Base-by-base conservation (phyloP, 2,797 vertebrate genomes). In the Nannoperca obscura region DNA sequence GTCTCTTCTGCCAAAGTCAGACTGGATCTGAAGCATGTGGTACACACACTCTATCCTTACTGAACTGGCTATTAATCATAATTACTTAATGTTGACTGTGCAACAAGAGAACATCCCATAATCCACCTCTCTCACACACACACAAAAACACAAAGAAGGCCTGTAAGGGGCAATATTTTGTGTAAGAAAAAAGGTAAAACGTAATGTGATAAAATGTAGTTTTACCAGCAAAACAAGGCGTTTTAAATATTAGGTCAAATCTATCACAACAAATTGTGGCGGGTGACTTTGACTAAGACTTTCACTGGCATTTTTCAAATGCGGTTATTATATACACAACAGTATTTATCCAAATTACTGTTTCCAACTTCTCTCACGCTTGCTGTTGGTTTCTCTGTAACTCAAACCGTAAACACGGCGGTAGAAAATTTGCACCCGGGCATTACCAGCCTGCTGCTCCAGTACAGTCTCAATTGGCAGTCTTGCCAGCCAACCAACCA, bases 391-490 rank as follows among this genome's bases (percentile, higher is more conserved):
- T 82, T 8, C 34, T 47, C 44, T 49, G 5, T 11, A 55, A 73
- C 24, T 71, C 12, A 49, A 70, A 61, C 55, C 36, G 10, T 27
- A 61, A 70, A 79, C 46, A 71, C 11, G 12, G 9, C 30, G 17
- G 59, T 1, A 58, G 62, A 38, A 76, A 55, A 68, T 32, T 42
- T 73, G 54, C 59, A 81, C 49, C 80, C 84, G 17, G 80, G 80
- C 76, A 84, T 87, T 80, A 87, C 36, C 38, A 74, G 82, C 20
- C 66, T 46, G 40, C 61, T 54, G 32, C 40, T 42, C 42, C 49
- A 68, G 64, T 71, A 2, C 69, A 12, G 58, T 54, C 73, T 62
- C 62, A 49, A 69, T 46, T 74, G 60, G 58, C 71, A 55, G 32
- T 22, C 47, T 55, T 8, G n/a, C 44, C 34, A 36, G 69, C 46